Evolutionary conservation across 1,140 invertebrate species (phyloP), one percentile per base, ranked within the genome.

Genomic region (Philotrypesis tridentata): DNA sequence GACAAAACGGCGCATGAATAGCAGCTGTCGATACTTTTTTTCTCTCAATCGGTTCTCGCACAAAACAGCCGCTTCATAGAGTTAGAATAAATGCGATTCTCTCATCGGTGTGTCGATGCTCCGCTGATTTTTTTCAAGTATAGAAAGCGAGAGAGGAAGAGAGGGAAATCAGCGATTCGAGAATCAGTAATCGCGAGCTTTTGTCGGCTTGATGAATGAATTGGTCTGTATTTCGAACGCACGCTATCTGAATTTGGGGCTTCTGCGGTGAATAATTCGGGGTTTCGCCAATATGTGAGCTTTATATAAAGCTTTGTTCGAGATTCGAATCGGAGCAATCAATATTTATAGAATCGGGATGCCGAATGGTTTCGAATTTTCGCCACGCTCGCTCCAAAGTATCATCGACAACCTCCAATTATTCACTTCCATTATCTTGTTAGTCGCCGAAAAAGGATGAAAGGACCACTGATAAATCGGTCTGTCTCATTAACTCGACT

Each of bases 1-100:
- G n/a, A n/a, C n/a, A 55, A 67, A 68, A 21, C 9, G 21, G 4
- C 43, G n/a, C n/a, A n/a, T n/a, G n/a, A 55, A 7, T 21, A 17
- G 40, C 48, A 55, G 48, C 48, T n/a, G 48, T 55, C 48, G 48
- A 55, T 55, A 17, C 48, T 17, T 55, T 55, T 55, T 55, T 55
- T 55, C 5, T 29, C 40, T 33, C 55, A 73, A 12, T 74, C 55
- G 12, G 1, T 43, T 73, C 9, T 37, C 48, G 2, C 21, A 29
- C 31, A 29, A 71, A 60, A 82, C 73, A 60, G 27, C 70, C 14
- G 7, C 48, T 75, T 31, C 23, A 17, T 1, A 61, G 74, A 77
- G 73, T 82, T 78, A 82, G 65, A 82, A 82, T 74, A 77, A 82
- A 72, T 65, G 72, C 74, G 25, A 33, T 48, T 82, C 67, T 21